Evolutionary conservation across 2,888 invertebrate species (phyloP), one percentile per base, ranked within the genome.

Genomic region (Eueremaeus valkanovi): DNA sequence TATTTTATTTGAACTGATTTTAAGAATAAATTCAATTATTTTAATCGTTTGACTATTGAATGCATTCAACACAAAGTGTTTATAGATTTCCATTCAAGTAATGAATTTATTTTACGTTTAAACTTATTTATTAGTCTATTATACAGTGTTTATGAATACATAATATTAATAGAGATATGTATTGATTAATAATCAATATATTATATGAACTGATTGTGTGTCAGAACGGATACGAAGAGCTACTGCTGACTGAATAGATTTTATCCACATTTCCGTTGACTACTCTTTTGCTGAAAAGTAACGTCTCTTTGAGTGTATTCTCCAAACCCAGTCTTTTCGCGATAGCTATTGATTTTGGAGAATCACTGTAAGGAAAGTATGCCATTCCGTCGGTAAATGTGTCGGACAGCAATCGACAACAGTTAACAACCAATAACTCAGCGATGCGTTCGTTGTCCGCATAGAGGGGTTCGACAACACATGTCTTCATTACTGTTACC

Each of bases 401-500:
- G 3, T 21, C 13, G 1, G 36, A 2, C n/a, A 27, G 8, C 27
- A 21, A 33, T 6, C 21, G 11, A 40, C 2, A 55, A 27, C 61
- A 58, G 18, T 55, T 27, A 11, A 0, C 11, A 9, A 68, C 9
- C 8, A 40, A 24, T n/a, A 76, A 72, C 73, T 78, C 78, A 13
- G 78, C 77, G 16, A 77, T 75, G 29, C 27, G 61, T 13, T 74
- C 63, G 27, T 75, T 73, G 51, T 78, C 76, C 1, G 78, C 77
- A 40, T 78, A 78, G 13, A 78, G 40, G 0, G 78, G 78, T 24
- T 77, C 78, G 13, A 78, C 72, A 27, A 72, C 45, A 13, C 73
- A 68, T 0, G 74, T 72, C 13, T 73, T 51, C 16, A 24, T 1
- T 11, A 0, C 18, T 8, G 40, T 24, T 0, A n/a, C 27, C 9